Evolutionary conservation across 2,888 invertebrate genomes (phyloP), one percentile per base, ranked within the genome.

Genomic region (Hirtodrosophila histrioides): DNA sequence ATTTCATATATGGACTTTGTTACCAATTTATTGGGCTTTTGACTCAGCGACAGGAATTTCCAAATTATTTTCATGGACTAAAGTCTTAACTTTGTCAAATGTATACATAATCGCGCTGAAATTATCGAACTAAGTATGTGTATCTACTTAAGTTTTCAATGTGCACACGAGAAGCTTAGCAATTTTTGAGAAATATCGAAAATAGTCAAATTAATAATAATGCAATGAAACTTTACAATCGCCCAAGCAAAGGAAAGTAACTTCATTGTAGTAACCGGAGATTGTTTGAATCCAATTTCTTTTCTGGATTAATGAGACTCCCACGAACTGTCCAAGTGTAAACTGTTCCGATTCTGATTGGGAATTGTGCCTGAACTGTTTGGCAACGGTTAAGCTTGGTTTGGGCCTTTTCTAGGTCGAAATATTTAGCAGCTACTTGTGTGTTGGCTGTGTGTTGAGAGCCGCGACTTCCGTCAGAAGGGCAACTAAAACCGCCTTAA

Each of bases 331-430:
- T 17, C 17, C 17, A 17, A 17, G 17, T 17, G 17, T 17, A 17
- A 17, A 17, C 2, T 17, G 31, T 31, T 31, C 9, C 6, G 8
- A 31, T 6, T 31, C 7, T 31, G 7, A 8, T 31, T 6, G 4
- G 3, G 27, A 27, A 27, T 2, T 27, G 27, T 3, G 27, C 0
- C 9, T 31, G 31, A 1, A 8, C 27, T 4, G 27, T 12, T 37
- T 37, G 29, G 11, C 24, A 62, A 48, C 65, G 64, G 81, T 81
- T 46, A 53, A 50, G 54, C 24, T 45, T n/a, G n/a, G 37, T 37
- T 64, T 55, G 54, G 65, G 62, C 31, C 54, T 67, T 76, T 84
- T 86, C 43, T 82, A 62, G 81, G 86, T 84, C 78, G 73, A 69
- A 83, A 66, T 86, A 65, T 80, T 83, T 80, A 80, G 80, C 74